phyloP scores from a whole-genome alignment of 1,140 invertebrate genomes.

The Papilio polytes region DNA sequence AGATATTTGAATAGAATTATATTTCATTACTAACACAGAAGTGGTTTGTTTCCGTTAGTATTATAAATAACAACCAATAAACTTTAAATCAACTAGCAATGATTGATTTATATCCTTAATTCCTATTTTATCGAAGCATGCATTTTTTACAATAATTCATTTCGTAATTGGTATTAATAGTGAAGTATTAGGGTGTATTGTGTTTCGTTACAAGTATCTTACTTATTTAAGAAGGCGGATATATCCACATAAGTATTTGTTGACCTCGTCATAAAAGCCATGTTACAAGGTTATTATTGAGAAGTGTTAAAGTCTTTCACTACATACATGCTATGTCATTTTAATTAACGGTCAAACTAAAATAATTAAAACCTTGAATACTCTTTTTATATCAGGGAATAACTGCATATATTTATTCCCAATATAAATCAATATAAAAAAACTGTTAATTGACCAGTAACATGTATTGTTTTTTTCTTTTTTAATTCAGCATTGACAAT shows the following conservation, averaged over 20 bases:
- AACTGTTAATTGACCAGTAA: too few relatives aligned
- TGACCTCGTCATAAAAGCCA: constrained; percentile 31
- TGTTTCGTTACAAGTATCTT: constrained; percentile 25
- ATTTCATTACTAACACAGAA: neutral
- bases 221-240: constrained; percentile 27
- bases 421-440: too few relatives aligned
- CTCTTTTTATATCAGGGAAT: too few relatives aligned
- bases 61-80: neutral
- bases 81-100: neutral
- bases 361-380: too few relatives aligned
- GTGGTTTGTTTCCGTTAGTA: neutral
- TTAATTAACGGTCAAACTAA: neutral
- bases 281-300: constrained; percentile 30
- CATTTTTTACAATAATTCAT: neutral
- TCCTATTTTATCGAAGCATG: neutral
- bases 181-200: constrained; percentile 1
- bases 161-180: neutral
- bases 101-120: neutral
- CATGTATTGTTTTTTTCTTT: neutral
- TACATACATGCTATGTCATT: neutral
- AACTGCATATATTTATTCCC: too few relatives aligned
- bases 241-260: constrained; percentile 25
- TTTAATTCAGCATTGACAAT: too few relatives aligned
- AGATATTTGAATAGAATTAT: too few relatives aligned
- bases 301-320: constrained; percentile 20